Evolutionary conservation across 1,140 invertebrate genomes (phyloP).

Genomic region (Heliconius congener): DNA sequence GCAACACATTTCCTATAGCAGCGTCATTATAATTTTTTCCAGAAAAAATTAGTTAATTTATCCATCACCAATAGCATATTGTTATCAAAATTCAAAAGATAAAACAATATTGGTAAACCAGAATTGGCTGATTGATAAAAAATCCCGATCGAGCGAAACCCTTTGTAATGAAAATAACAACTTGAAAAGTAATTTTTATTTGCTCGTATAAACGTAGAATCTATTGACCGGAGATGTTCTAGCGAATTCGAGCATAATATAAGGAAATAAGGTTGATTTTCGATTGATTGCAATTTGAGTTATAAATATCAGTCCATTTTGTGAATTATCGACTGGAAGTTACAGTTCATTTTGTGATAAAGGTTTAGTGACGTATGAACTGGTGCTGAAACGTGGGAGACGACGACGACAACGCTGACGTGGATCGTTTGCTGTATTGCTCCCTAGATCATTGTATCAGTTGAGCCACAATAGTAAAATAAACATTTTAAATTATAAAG

Average conservation of each 20-base stretch:
- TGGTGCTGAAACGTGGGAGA: slow-evolving; percentile 36
- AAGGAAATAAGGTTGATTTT: slow-evolving; percentile 38
- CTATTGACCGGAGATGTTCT: slow-evolving; percentile 30
- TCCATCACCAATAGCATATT: neutral
- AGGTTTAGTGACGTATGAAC: slow-evolving; percentile 25
- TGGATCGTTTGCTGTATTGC: slow-evolving; percentile 8
- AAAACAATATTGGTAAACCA: slow-evolving; percentile 29
- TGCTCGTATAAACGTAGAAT: slow-evolving; percentile 42
- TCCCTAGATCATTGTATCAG: neutral
- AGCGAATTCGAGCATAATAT: slow-evolving; percentile 33
- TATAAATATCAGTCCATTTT: slow-evolving; percentile 22
- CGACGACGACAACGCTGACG: slow-evolving; percentile 21
- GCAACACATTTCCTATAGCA: too few relatives aligned
- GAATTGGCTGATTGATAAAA: slow-evolving; percentile 23
- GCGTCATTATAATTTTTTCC: slow-evolving; percentile 19
- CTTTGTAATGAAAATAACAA: slow-evolving; percentile 46
- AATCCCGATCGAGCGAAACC: slow-evolving; percentile 33
- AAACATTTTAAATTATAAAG: too few relatives aligned
- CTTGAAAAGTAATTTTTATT: slow-evolving; percentile 47
- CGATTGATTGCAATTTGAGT: slow-evolving; percentile 29
- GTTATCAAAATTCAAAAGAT: slow-evolving; percentile 29
- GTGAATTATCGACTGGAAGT: slow-evolving; percentile 22
- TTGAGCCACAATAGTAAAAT: too few relatives aligned
- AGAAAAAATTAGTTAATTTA: neutral
- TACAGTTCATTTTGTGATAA: slow-evolving; percentile 35